These are phyloP conservation scores for Archips xylosteana DNA, from an alignment of 2,888 invertebrate genomes.

Conservation along the genomic window DNA sequence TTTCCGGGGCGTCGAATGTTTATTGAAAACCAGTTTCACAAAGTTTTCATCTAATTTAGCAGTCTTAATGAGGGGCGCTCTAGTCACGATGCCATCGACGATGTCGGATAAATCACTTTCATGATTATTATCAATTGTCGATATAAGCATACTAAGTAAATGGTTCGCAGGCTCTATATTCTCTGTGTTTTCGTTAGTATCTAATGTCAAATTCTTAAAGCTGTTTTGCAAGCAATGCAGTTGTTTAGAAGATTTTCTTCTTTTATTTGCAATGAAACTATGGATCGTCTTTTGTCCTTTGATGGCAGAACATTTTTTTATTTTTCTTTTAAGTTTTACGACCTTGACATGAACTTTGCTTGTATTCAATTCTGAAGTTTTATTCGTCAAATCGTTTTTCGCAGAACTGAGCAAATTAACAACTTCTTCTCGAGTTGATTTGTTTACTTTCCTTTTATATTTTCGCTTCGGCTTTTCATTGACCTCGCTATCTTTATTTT, in stretches of 20 bases:
- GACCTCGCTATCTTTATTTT: slow-evolving; percentile 61
- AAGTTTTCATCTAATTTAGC: slow-evolving; percentile 69
- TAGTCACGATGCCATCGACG: slow-evolving; percentile 70
- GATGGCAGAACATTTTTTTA: slow-evolving; percentile 59
- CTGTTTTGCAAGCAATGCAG: slow-evolving; percentile 54
- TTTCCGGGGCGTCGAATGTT: slow-evolving; percentile 63
- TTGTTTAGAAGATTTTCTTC: slow-evolving; percentile 58
- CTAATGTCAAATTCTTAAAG: slow-evolving; percentile 61
- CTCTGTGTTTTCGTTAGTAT: slow-evolving; percentile 45
- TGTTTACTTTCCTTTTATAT: slow-evolving; percentile 69
- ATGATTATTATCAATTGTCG: slow-evolving; percentile 53
- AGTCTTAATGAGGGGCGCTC: slow-evolving; percentile 60
- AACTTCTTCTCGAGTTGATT: slow-evolving; percentile 49
- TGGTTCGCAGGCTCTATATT: slow-evolving; percentile 45
- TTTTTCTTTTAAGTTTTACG: slow-evolving; percentile 74
- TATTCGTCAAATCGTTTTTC: slow-evolving; percentile 54
- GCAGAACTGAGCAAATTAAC: slow-evolving; percentile 60
- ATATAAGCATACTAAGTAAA: slow-evolving; percentile 62
- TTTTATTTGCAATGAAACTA: slow-evolving; percentile 71
- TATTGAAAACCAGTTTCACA: slow-evolving; percentile 69
- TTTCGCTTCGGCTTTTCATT: slow-evolving; percentile 71
- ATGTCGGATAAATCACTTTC: slow-evolving; percentile 72
- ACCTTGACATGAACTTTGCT: slow-evolving; percentile 72
- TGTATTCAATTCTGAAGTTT: slow-evolving; percentile 52
- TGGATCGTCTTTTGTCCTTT: slow-evolving; percentile 72